Conservation (phyloP, 1,140 invertebrate genomes). For the Lepidurus packardi region DNA sequence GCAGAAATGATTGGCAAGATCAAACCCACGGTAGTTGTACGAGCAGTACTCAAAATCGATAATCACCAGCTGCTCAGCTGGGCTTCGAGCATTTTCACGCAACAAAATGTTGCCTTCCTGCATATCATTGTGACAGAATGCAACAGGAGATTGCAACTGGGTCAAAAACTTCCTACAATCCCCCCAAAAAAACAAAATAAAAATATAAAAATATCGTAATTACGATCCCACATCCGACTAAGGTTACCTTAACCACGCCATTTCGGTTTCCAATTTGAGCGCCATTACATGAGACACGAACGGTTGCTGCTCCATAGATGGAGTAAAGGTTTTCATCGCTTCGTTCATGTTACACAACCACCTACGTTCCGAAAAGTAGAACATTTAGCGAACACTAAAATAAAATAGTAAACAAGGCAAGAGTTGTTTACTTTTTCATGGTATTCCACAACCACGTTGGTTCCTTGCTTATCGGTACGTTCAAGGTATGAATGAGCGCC, state of each 20-base stretch:
- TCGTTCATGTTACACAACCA: constrained; percentile 34
- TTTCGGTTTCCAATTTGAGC: constrained; percentile 5
- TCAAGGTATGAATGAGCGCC: constrained; percentile 81
- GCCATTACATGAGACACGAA: constrained; percentile 5
- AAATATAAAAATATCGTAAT: not conserved
- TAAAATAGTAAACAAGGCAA: not conserved
- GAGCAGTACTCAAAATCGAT: constrained; percentile 93
- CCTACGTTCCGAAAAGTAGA: not conserved
- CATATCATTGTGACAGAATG: constrained; percentile 84
- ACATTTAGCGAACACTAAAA: not conserved
- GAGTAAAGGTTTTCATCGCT: not conserved
- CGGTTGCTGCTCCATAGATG: not conserved
- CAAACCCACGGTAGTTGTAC: constrained; percentile 89
- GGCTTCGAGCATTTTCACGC: constrained; percentile 36
- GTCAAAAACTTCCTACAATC: constrained; percentile 42
- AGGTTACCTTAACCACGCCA: not conserved
- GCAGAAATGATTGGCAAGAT: constrained; percentile 92
- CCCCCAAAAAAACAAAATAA: constrained; percentile 32
- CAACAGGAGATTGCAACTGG: constrained; percentile 64
- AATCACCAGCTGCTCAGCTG: constrained; percentile 50
- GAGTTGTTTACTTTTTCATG: constrained; percentile 47
- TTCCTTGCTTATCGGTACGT: constrained; percentile 90
- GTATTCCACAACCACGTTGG: constrained; percentile 89
- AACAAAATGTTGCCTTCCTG: constrained; percentile 75
- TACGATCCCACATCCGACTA: not conserved